Evolutionary conservation across 2,888 invertebrate species (phyloP).

Genomic region (Drosophila kambysellisi): DNA sequence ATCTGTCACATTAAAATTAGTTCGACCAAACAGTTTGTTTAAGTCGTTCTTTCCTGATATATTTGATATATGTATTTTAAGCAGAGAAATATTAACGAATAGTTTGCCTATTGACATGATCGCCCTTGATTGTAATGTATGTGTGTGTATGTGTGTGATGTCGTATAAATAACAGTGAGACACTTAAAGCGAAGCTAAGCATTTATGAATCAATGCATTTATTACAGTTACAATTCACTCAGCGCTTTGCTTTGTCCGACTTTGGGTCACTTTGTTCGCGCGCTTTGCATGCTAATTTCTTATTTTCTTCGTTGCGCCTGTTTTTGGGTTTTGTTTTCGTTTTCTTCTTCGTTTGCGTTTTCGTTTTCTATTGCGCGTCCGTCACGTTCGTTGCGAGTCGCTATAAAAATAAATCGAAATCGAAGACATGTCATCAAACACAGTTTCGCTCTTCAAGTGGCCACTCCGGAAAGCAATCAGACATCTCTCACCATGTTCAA

Average conservation of each 20-base stretch:
- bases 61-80: background rate
- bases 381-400: constrained; percentile 59
- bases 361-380: constrained; percentile 29
- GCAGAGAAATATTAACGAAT: background rate
- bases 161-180: background rate
- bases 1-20: too few relatives aligned
- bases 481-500: constrained; percentile 56
- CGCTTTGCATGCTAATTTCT: constrained; percentile 62
- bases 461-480: constrained; percentile 40
- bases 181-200: background rate
- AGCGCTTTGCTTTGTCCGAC: constrained; percentile 17
- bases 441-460: constrained; percentile 39
- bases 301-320: background rate
- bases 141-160: background rate
- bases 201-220: constrained; percentile 24
- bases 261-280: constrained; percentile 31
- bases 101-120: background rate
- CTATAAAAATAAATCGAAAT: constrained; percentile 70
- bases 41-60: background rate
- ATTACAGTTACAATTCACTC: constrained; percentile 48
- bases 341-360: background rate
- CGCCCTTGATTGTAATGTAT: background rate
- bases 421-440: constrained; percentile 53
- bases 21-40: too few relatives aligned
- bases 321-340: constrained; percentile 1